phyloP scores from a whole-genome alignment of 2,797 vertebrate genomes.

The Cyprinodon diabolis region DNA sequence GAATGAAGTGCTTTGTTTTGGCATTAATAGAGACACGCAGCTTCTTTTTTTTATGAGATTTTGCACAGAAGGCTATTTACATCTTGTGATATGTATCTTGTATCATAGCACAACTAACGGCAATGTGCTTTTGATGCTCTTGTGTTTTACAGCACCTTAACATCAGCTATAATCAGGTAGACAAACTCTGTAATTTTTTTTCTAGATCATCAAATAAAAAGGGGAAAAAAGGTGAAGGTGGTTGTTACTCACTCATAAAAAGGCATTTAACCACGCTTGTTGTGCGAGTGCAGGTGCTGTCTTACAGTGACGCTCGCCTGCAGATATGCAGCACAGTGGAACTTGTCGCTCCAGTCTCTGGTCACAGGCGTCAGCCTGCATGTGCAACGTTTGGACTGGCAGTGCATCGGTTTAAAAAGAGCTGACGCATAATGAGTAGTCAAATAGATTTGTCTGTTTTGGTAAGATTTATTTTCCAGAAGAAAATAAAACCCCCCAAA shows the following conservation, averaged over 20 bases:
- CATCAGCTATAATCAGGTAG: constrained; percentile 39
- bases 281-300: constrained; percentile 61
- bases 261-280: constrained; percentile 49
- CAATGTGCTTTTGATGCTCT: constrained; percentile 51
- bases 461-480: constrained; percentile 2
- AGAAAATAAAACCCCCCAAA: constrained; percentile 37
- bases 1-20: constrained; percentile 70
- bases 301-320: constrained; percentile 47
- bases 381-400: constrained; percentile 74
- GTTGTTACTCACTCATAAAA: constrained; percentile 47
- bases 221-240: constrained; percentile 43
- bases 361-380: constrained; percentile 69
- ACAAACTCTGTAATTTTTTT: constrained; percentile 38
- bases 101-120: constrained; percentile 45
- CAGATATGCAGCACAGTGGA: constrained; percentile 47
- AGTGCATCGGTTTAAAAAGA: constrained; percentile 62
- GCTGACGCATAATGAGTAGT: neutral
- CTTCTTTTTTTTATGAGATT: constrained; percentile 47
- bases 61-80: constrained; percentile 71
- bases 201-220: constrained; percentile 45
- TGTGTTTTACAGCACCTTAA: constrained; percentile 55
- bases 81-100: constrained; percentile 70
- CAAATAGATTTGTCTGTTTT: neutral
- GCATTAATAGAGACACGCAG: constrained; percentile 56
- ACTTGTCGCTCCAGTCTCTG: constrained; percentile 49